Evolutionary conservation across 2,113 vertebrate genomes (phyloP).

Genomic region (Vulpes lagopus): DNA sequence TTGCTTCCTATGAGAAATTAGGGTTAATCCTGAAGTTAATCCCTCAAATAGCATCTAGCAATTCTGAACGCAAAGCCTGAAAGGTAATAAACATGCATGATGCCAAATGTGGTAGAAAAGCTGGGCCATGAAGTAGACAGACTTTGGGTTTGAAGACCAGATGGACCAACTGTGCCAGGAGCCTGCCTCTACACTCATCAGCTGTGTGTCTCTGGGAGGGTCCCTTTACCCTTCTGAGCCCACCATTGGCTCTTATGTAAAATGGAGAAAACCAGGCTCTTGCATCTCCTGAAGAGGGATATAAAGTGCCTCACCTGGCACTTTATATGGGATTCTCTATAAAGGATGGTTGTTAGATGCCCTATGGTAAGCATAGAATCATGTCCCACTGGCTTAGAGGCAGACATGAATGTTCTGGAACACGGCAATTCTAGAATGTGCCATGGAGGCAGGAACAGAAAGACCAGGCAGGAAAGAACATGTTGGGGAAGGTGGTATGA

Average conservation of each 20-base stretch:
- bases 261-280: neutral
- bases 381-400: neutral
- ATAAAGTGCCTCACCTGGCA: neutral
- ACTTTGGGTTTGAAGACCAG: neutral
- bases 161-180: neutral
- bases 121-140: fast-evolving
- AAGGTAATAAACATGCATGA: neutral
- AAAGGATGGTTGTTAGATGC: neutral
- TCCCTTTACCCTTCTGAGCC: neutral
- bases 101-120: neutral
- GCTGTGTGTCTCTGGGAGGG: neutral
- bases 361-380: neutral
- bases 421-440: neutral
- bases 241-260: neutral
- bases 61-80: neutral
- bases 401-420: neutral
- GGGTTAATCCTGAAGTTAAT: neutral
- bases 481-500: neutral
- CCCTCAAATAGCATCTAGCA: neutral
- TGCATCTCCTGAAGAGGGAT: neutral
- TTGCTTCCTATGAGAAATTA: neutral
- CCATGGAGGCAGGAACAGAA: neutral
- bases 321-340: neutral
- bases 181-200: neutral
- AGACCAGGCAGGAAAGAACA: neutral